phyloP scores from a whole-genome alignment of 2,113 vertebrate genomes.

The Trogon melanurus region DNA sequence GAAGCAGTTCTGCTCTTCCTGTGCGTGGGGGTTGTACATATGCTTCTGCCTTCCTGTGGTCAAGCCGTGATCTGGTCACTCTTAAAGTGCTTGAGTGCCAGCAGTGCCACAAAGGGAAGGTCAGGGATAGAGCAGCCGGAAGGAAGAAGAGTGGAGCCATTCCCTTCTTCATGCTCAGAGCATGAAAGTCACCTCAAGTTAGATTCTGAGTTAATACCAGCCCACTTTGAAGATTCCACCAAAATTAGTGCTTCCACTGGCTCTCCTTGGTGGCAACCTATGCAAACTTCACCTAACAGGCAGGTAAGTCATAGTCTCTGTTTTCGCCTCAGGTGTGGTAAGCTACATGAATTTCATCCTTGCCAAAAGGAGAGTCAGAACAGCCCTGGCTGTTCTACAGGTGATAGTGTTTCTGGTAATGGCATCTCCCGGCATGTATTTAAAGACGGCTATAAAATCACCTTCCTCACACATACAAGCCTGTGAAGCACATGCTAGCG shows the following conservation, averaged over 20 bases:
- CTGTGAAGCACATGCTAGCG: background rate
- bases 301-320: background rate
- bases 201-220: background rate
- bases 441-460: background rate
- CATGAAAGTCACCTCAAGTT: background rate
- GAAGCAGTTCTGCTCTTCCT: background rate
- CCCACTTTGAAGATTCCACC: background rate
- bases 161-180: background rate
- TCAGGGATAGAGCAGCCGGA: background rate
- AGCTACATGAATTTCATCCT: background rate
- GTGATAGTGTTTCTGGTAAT: background rate
- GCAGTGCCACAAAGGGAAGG: background rate
- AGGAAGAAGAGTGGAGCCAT: background rate
- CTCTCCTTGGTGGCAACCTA: background rate
- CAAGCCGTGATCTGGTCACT: background rate
- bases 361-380: background rate
- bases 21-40: fast-evolving
- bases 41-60: background rate
- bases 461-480: background rate
- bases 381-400: background rate
- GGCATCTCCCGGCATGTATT: background rate
- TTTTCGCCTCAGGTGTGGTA: background rate
- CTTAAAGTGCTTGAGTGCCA: background rate
- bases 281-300: background rate
- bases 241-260: background rate